Evolutionary conservation across 1,140 invertebrate species (phyloP).

Genomic region (Drosophila ogumai): DNA sequence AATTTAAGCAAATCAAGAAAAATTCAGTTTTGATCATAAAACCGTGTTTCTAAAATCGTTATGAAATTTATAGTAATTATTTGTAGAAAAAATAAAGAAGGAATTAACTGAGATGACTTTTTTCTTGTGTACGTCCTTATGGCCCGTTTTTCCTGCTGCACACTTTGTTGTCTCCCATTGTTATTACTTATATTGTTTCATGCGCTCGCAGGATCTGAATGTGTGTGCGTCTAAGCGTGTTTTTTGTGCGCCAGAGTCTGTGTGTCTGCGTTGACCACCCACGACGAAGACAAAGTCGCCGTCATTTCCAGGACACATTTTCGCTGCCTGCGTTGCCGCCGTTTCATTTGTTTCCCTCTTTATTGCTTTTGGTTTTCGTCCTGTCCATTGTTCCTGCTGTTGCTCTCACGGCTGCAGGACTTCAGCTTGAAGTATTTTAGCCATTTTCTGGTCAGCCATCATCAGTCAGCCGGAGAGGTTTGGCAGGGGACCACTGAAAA

Average conservation of each 20-base stretch:
- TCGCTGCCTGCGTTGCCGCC: slow-evolving; percentile 48
- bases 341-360: slow-evolving; percentile 73
- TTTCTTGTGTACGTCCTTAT: slow-evolving; percentile 30
- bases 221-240: slow-evolving; percentile 32
- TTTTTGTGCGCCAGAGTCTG: slow-evolving; percentile 20
- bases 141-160: slow-evolving; percentile 54
- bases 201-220: slow-evolving; percentile 17
- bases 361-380: slow-evolving; percentile 63
- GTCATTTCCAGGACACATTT: slow-evolving; percentile 75
- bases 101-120: not conserved
- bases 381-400: slow-evolving; percentile 31
- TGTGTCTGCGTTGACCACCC: slow-evolving; percentile 39
- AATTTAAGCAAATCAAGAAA: not conserved
- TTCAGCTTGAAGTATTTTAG: slow-evolving; percentile 75
- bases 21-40: not conserved
- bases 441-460: slow-evolving; percentile 73
- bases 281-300: slow-evolving; percentile 65
- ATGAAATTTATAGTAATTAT: not conserved
- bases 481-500: not conserved
- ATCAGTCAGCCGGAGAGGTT: slow-evolving; percentile 43
- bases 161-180: slow-evolving; percentile 64
- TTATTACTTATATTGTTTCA: slow-evolving; percentile 61
- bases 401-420: slow-evolving; percentile 44
- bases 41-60: not conserved
- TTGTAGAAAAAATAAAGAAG: not conserved